Evolutionary conservation across 2,888 invertebrate species (phyloP).

Genomic region (Lochmaea crataegi): DNA sequence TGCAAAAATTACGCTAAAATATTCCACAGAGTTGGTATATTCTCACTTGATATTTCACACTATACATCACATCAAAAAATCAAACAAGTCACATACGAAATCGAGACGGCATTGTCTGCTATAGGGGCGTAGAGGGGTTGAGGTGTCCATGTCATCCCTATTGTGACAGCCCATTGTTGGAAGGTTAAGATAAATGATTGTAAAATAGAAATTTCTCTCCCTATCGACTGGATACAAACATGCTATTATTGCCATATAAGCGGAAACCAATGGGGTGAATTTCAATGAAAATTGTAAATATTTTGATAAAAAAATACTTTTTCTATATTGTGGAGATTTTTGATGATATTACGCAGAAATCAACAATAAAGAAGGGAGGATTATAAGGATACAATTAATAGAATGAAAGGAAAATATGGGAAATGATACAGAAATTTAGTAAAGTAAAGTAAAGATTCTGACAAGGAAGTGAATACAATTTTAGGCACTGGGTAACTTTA

Average conservation of each 20-base stretch:
- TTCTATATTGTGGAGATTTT: background rate
- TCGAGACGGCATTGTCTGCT: slow-evolving; percentile 6
- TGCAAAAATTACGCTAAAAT: background rate
- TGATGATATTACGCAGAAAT: too few species aligned
- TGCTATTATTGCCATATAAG: slow-evolving; percentile 60
- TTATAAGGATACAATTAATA: too few species aligned
- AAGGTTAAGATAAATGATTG: slow-evolving; percentile 65
- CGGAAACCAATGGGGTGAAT: slow-evolving; percentile 61
- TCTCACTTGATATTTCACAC: slow-evolving; percentile 12
- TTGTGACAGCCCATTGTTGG: slow-evolving; percentile 65
- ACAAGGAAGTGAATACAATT: too few species aligned
- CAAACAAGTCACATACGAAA: slow-evolving; percentile 17
- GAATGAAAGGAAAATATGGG: too few species aligned
- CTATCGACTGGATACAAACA: slow-evolving; percentile 54
- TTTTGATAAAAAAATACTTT: slow-evolving; percentile 34
- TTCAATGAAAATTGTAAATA: slow-evolving; percentile 56
- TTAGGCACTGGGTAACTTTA: too few species aligned
- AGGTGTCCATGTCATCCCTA: slow-evolving; percentile 60
- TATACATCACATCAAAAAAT: slow-evolving; percentile 10
- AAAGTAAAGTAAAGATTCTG: too few species aligned
- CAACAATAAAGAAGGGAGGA: too few species aligned
- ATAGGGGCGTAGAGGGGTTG: slow-evolving; percentile 22
- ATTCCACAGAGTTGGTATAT: background rate
- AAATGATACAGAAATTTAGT: too few species aligned
- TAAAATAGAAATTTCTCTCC: slow-evolving; percentile 62